Percentiles rank a stretch among this genome's conserved stretches.
These are phyloP conservation scores for Vanessa cardui DNA, from an alignment of 2,888 invertebrate genomes.

Conservation along the genomic window DNA sequence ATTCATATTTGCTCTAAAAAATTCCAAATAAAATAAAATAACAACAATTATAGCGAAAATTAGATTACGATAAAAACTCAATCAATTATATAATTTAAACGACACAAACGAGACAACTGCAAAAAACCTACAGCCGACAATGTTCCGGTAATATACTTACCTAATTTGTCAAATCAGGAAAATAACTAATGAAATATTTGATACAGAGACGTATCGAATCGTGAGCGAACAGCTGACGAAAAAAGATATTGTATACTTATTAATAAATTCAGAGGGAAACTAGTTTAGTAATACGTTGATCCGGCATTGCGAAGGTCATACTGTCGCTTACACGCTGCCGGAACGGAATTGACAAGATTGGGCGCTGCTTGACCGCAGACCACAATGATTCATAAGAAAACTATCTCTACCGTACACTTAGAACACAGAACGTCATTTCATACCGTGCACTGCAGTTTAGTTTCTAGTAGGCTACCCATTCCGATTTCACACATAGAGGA, in stretches of 20 bases:
- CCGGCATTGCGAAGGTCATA: conserved; percentile 47
- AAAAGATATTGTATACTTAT: conserved; percentile 16
- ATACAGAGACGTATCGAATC: neutral
- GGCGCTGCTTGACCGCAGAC: conserved; percentile 35
- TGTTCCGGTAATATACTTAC: too few species aligned
- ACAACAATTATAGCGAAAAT: too few species aligned
- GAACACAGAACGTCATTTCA: neutral
- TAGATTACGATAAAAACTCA: too few species aligned
- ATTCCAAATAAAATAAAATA: too few species aligned
- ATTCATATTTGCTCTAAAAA: too few species aligned
- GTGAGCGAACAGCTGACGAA: conserved; percentile 22
- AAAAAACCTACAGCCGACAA: neutral
- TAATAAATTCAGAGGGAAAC: conserved; percentile 32
- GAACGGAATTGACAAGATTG: conserved; percentile 37
- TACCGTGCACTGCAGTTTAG: too few species aligned
- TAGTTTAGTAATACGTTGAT: conserved; percentile 39
- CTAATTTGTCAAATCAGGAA: neutral
- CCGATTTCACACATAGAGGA: too few species aligned
- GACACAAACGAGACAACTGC: too few species aligned
- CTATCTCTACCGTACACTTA: conserved; percentile 32
- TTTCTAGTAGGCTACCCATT: too few species aligned
- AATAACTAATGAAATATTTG: neutral
- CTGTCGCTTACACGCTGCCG: conserved; percentile 37
- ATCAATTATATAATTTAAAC: too few species aligned
- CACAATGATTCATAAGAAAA: conserved; percentile 39